Evolutionary conservation across 2,888 invertebrate species (phyloP).

Genomic region (Cyclophora albipunctata): DNA sequence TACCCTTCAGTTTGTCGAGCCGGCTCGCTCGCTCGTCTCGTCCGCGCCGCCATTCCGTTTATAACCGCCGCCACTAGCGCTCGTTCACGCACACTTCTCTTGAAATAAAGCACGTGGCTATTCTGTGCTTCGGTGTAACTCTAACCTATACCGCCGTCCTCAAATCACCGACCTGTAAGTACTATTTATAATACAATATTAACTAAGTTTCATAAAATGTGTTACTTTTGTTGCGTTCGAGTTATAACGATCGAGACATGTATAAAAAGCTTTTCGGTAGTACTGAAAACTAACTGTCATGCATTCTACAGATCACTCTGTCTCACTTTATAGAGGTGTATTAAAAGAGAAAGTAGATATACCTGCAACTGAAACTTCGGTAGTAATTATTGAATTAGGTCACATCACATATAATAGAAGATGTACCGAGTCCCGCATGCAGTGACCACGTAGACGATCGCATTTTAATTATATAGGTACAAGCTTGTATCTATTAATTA

Average conservation of each 20-base stretch:
- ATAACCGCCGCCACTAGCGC: conserved; percentile 43
- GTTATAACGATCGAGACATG: not conserved
- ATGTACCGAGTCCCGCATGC: too few relatives aligned
- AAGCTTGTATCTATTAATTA: too few relatives aligned
- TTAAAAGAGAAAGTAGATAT: not conserved
- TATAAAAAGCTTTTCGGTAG: not conserved
- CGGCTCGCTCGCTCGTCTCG: conserved; percentile 2
- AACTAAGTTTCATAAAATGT: not conserved
- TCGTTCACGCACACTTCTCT: conserved; percentile 30
- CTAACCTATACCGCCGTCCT: conserved; percentile 34
- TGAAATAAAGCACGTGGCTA: conserved; percentile 59
- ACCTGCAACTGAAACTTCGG: not conserved
- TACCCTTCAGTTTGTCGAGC: conserved; percentile 9
- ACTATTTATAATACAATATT: not conserved
- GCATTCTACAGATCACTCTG: not conserved
- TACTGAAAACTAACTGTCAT: not conserved
- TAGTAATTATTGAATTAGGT: not conserved
- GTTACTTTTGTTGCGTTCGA: not conserved
- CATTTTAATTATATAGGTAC: too few relatives aligned
- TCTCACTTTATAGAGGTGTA: not conserved
- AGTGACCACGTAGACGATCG: too few relatives aligned
- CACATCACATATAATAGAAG: not conserved
- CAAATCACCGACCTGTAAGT: not conserved
- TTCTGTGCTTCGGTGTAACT: conserved; percentile 39
- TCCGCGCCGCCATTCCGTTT: conserved; percentile 48